These are phyloP conservation scores for Thalassarche chlororhynchos DNA, from an alignment of 2,113 vertebrate species.

Conservation along the genomic window DNA sequence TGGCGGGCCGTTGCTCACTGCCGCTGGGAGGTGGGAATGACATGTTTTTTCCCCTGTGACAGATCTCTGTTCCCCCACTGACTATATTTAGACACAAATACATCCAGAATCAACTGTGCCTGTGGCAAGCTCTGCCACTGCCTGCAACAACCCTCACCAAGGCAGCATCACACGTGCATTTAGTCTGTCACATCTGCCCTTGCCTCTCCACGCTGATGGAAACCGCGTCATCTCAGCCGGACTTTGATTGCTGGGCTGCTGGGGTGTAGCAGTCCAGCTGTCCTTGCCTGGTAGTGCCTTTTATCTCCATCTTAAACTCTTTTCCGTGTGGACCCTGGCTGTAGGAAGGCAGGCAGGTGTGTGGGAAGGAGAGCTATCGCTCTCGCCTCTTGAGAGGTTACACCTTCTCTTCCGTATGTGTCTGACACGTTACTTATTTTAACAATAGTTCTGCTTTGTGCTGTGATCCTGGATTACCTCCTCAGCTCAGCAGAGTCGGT, in stretches of 20 bases:
- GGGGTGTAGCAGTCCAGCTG: not conserved
- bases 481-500: not conserved
- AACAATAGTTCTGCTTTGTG: not conserved
- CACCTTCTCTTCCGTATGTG: not conserved
- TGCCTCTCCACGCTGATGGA: not conserved
- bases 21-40: not conserved
- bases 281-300: not conserved
- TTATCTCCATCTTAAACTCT: not conserved
- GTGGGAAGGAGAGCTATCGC: not conserved
- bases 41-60: not conserved
- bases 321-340: not conserved
- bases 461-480: not conserved
- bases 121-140: not conserved
- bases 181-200: not conserved
- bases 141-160: not conserved
- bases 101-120: not conserved
- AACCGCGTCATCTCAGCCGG: fast-evolving
- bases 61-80: not conserved
- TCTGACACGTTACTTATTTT: not conserved
- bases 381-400: not conserved
- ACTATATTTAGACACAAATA: not conserved
- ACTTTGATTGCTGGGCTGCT: not conserved
- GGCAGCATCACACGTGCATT: not conserved
- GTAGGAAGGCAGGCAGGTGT: not conserved
- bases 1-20: not conserved